phyloP scores from a whole-genome alignment of 1,140 invertebrate species.

The Bactericera cockerelli region DNA sequence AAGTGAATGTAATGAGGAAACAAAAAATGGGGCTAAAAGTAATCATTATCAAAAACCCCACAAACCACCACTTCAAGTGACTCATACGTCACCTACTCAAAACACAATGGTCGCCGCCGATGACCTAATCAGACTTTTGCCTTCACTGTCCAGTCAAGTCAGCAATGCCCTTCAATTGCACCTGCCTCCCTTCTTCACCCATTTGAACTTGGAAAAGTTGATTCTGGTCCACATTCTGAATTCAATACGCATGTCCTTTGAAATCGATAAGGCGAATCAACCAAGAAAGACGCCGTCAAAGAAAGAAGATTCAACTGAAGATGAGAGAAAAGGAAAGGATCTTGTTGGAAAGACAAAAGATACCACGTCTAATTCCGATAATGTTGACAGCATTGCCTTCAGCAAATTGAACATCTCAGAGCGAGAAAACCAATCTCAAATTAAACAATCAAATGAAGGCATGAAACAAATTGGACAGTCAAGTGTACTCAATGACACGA shows the following conservation, averaged over 20 bases:
- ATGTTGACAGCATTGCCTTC: too few relatives aligned
- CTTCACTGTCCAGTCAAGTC: constrained; percentile 43
- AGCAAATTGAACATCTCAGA: too few relatives aligned
- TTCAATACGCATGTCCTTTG: constrained; percentile 27
- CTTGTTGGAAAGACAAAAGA: constrained; percentile 1
- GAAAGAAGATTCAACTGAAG: not conserved
- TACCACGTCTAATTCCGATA: not conserved
- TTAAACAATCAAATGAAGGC: too few relatives aligned
- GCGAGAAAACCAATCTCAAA: too few relatives aligned
- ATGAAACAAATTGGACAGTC: too few relatives aligned
- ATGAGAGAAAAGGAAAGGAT: not conserved
- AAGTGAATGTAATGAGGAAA: too few relatives aligned
- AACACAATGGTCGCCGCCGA: too few relatives aligned
- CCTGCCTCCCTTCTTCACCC: constrained; percentile 38
- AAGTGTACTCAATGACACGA: too few relatives aligned
- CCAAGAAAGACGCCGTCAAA: not conserved
- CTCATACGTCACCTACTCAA: too few relatives aligned
- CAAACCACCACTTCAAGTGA: too few relatives aligned
- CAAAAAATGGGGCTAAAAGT: too few relatives aligned
- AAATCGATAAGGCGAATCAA: constrained; percentile 5
- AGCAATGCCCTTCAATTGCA: constrained; percentile 43
- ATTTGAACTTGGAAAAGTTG: constrained; percentile 38
- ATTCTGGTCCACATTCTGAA: constrained; percentile 40
- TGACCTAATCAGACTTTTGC: constrained; percentile 38
- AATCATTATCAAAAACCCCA: too few relatives aligned